Evolutionary conservation across 2,797 vertebrate genomes (phyloP), one percentile per base, ranked within the genome.

Genomic region (Leptodactylus fallax): DNA sequence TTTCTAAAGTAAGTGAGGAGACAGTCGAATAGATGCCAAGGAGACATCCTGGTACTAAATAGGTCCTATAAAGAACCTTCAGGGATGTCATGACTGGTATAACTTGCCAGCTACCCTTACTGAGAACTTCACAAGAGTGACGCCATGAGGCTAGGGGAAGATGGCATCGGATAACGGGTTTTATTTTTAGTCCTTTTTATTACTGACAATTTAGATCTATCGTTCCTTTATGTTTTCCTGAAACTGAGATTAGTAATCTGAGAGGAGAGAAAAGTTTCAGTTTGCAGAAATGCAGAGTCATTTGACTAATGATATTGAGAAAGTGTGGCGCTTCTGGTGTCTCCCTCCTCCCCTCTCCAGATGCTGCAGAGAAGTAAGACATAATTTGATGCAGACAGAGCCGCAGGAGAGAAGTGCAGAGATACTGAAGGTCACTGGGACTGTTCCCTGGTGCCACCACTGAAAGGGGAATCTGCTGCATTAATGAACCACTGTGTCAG

Each of bases 241-340:
- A 60, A 79, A 79, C 55, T 27, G 51, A 58, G 55, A 27, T 60
- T 79, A 45, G 78, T 36, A 60, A 79, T 60, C 27, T 21, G 55
- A 79, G 16, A 60, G 13, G 23, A 60, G 21, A 45, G 78, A 55
- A 83, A 83, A 27, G 23, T 83, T 82, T 63, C 49, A n/a, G 65
- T 49, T 53, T 27, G 16, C 81, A 83, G 65, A 83, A 82, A 71
- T 71, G 81, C 81, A 36, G 49, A 83, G 81, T 83, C 81, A 83
- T 53, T 72, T 83, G 49, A 69, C 61, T 69, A 71, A 71, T 83
- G 81, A 83, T 56, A 71, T 21, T 71, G 81, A n/a, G 81, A 63
- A 19, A 23, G 9, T 23, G 49, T 19, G 8, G 45, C 12, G 49
- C 65, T 56, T 45, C 65, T 71, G 81, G 47, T 53, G 47, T 72